Conservation (phyloP, 64 coral and sea anemone species). For the Dendrophyllia cribrosa region DNA sequence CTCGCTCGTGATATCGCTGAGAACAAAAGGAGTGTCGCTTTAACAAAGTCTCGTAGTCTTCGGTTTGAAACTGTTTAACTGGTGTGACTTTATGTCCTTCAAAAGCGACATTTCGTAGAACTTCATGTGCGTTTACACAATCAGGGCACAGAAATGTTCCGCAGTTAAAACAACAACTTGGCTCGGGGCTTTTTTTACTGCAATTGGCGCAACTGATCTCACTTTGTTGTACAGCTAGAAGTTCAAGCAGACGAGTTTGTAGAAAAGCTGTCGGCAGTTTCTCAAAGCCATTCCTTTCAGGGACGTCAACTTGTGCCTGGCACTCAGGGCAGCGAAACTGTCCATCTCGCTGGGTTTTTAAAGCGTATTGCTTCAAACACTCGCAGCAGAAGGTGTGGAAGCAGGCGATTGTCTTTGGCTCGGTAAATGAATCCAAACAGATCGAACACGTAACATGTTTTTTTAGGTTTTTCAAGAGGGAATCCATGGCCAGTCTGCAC, state of each 20-base stretch:
- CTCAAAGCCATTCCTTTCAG: not conserved
- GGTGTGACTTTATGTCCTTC: not conserved
- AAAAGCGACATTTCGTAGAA: not conserved
- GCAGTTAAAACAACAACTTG: constrained; percentile 7
- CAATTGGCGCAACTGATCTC: not conserved
- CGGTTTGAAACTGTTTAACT: not conserved
- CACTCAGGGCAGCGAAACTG: constrained; percentile 20
- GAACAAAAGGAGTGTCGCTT: constrained; percentile 2
- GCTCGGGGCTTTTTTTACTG: not conserved
- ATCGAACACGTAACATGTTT: constrained; percentile 40
- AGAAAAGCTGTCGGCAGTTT: constrained; percentile 5
- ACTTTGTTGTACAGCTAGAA: not conserved
- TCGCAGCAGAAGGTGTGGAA: constrained; percentile 27
- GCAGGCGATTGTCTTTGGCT: not conserved
- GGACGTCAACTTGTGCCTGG: not conserved
- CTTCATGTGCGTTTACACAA: not conserved
- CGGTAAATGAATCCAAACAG: not conserved
- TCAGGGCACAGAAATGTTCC: not conserved
- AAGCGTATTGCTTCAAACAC: not conserved
- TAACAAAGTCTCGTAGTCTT: not conserved
- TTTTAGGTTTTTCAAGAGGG: constrained; percentile 26
- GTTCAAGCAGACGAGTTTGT: not conserved
- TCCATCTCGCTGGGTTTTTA: not conserved
- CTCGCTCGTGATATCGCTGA: not conserved
- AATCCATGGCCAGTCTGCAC: not conserved